These are phyloP conservation scores for Enteromius argenteus DNA, from an alignment of 2,797 vertebrate genomes.

Conservation along the genomic window DNA sequence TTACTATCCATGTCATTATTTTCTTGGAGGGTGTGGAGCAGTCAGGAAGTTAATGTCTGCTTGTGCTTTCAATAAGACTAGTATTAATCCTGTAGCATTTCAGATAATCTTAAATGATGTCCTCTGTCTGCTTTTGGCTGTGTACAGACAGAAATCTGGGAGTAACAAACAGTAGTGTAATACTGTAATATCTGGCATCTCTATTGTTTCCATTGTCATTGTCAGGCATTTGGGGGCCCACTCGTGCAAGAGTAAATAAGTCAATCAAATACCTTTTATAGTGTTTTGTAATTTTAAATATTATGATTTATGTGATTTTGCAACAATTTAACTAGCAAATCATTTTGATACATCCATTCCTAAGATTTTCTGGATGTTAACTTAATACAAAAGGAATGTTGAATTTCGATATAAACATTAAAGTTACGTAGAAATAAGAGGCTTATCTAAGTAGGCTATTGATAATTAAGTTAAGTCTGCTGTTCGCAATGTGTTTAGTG, in stretches of 20 bases:
- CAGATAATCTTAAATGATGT: not conserved
- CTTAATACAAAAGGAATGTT: not conserved
- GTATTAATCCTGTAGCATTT: not conserved
- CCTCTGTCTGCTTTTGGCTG: not conserved
- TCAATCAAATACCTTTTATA: not conserved
- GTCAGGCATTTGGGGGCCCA: conserved; percentile 10
- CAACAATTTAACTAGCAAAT: not conserved
- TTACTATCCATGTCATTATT: conserved; percentile 29
- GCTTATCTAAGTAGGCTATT: conserved; percentile 30
- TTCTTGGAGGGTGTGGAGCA: conserved; percentile 40
- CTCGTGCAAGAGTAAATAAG: not conserved
- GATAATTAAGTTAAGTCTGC: conserved; percentile 19
- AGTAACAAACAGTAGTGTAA: not conserved
- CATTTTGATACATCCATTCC: not conserved
- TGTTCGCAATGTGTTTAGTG: conserved; percentile 10
- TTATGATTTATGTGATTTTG: not conserved
- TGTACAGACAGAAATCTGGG: not conserved
- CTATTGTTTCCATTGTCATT: conserved; percentile 45
- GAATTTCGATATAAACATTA: conserved; percentile 46
- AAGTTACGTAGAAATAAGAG: conserved; percentile 17
- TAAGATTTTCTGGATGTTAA: not conserved
- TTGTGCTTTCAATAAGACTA: not conserved
- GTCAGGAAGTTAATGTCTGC: conserved; percentile 32
- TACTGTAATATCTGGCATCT: not conserved
- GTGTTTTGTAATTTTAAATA: not conserved